Evolutionary conservation across 2,113 vertebrate species (phyloP).

Genomic region (Eptatretus burgeri): DNA sequence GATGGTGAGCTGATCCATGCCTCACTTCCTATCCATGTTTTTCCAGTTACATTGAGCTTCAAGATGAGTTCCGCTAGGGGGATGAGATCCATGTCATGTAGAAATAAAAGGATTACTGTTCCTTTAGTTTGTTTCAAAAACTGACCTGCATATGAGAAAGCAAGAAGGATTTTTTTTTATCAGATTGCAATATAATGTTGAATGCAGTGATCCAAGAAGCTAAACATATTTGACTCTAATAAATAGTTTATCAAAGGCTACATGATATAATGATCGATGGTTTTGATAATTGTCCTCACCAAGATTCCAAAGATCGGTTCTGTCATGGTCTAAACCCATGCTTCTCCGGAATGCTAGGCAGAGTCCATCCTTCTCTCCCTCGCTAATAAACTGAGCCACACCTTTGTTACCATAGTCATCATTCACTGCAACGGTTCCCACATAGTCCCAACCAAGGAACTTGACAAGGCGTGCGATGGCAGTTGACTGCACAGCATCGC

Average conservation of each 20-base stretch:
- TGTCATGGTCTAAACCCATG: conserved; percentile 56
- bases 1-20: conserved; percentile 69
- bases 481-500: conserved; percentile 67
- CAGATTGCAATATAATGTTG: too few relatives aligned
- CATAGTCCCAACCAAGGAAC: conserved; percentile 92
- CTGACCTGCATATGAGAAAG: too few relatives aligned
- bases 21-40: conserved; percentile 73
- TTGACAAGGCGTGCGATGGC: conserved; percentile 84
- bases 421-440: conserved; percentile 72
- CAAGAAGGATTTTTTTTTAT: too few relatives aligned
- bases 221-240: too few relatives aligned
- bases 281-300: too few relatives aligned
- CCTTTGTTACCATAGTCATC: conserved; percentile 83
- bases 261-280: too few relatives aligned
- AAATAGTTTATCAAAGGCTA: too few relatives aligned
- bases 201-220: too few relatives aligned
- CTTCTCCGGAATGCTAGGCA: conserved; percentile 71
- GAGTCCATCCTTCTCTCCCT: conserved; percentile 64
- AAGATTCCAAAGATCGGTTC: conserved; percentile 26
- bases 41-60: conserved; percentile 51
- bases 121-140: conserved; percentile 13
- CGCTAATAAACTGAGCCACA: conserved; percentile 49
- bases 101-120: conserved; percentile 77
- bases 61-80: conserved; percentile 77
- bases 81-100: conserved; percentile 63